phyloP scores from a whole-genome alignment of 2,888 invertebrate genomes.

The Auanema sp. region DNA sequence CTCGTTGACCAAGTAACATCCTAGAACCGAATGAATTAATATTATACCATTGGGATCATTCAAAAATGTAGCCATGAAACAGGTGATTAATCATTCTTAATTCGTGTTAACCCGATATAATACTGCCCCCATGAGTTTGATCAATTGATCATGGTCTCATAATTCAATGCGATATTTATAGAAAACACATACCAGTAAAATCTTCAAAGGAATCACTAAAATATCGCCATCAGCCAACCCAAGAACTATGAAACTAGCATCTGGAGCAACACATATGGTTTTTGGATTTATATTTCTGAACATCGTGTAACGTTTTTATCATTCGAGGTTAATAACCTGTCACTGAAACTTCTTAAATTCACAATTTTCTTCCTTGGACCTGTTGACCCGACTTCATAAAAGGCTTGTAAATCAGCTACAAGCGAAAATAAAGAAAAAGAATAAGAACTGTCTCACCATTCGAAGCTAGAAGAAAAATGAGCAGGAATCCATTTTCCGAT shows the following conservation, averaged over 20 bases:
- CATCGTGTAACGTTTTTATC: too few relatives aligned
- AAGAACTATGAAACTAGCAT: slow-evolving; percentile 49
- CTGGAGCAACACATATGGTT: slow-evolving; percentile 36
- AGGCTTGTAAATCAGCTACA: slow-evolving; percentile 38
- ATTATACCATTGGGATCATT: too few relatives aligned
- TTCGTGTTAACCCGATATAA: too few relatives aligned
- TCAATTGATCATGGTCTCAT: too few relatives aligned
- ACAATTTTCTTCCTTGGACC: slow-evolving; percentile 32
- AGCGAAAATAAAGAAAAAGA: neutral
- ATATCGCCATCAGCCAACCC: slow-evolving; percentile 48
- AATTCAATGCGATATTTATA: too few relatives aligned
- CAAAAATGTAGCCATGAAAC: too few relatives aligned
- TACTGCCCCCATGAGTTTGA: too few relatives aligned
- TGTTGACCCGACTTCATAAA: slow-evolving; percentile 34
- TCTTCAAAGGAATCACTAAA: slow-evolving; percentile 45
- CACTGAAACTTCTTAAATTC: slow-evolving; percentile 19
- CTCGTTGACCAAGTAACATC: neutral
- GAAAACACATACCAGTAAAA: slow-evolving; percentile 34
- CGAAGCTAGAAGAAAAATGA: slow-evolving; percentile 50
- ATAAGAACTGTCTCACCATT: slow-evolving; percentile 32
- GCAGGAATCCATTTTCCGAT: slow-evolving; percentile 51
- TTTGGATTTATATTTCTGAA: slow-evolving; percentile 18
- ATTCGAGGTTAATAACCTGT: neutral
- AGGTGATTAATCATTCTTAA: too few relatives aligned
- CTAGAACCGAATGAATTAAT: neutral